A percentile compares a stretch with the other conserved stretches of the same genome.
Conservation (phyloP, 2,797 vertebrate genomes). For the Fundulus diaphanus region DNA sequence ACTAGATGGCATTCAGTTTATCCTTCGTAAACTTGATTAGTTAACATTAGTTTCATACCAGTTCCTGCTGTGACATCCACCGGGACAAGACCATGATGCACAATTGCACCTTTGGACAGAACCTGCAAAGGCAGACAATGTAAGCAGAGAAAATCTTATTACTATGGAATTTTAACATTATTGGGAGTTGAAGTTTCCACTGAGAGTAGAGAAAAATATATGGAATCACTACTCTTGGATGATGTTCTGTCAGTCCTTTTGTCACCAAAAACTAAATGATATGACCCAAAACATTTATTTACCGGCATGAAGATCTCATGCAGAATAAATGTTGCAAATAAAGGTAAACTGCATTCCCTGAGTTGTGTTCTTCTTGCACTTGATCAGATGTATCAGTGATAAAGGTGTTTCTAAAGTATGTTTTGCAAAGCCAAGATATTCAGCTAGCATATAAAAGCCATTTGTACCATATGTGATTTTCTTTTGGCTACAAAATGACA, state of each 20-base stretch:
- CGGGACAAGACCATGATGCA: slow-evolving; percentile 62
- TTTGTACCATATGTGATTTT: too few species aligned
- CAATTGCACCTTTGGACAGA: slow-evolving; percentile 84
- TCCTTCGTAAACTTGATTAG: background rate
- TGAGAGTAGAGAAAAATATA: background rate
- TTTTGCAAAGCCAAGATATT: background rate
- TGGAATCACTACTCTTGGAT: background rate
- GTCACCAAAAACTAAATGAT: background rate
- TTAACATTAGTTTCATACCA: slow-evolving; percentile 67
- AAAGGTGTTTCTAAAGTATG: background rate
- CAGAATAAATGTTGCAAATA: too few species aligned
- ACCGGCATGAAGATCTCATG: background rate
- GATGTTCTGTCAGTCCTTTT: too few species aligned
- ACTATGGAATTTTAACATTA: too few species aligned
- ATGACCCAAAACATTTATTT: background rate
- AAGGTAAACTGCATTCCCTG: too few species aligned
- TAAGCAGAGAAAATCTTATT: background rate
- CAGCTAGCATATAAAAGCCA: too few species aligned
- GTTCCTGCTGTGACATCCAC: slow-evolving; percentile 60
- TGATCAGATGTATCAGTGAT: background rate
- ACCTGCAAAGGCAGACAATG: slow-evolving; percentile 73
- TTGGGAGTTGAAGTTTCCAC: too few species aligned
- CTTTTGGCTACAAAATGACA: too few species aligned
- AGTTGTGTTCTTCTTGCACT: too few species aligned
- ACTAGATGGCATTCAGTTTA: background rate